Base-by-base conservation (phyloP, 2,888 invertebrate species). In the Andrena bucephala region DNA sequence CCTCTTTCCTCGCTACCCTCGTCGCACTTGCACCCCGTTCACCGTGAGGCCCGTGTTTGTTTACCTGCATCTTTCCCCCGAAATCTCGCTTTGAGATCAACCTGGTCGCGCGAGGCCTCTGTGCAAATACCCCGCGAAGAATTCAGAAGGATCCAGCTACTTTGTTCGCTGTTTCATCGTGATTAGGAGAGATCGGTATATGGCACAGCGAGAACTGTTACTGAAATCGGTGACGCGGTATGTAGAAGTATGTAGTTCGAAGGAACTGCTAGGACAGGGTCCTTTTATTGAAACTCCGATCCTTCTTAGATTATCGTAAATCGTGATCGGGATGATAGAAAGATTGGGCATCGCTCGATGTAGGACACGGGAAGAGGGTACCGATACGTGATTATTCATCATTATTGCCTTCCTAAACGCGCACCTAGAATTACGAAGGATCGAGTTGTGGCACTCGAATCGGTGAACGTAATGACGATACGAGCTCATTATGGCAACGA, bases 401-500 rank as follows among this genome's bases (percentile, higher is more conserved):
- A 65, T 63, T 81, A 73, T 72, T 62, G 54, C 36, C 52, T 10
- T 33, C 27, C 67, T 67, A 66, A 66, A 65, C 50, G 60, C 33
- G 69, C 57, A 33, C 48, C 13, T 2, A 10, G 69, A 72, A 75
- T 78, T 81, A 85, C 74, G 57, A 42, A 63, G 70, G 70, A 77
- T 81, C 76, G 69, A 74, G 76, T 71, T 74, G 70, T 57, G 83
- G 67, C 57, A 59, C 71, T 79, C 68, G 75, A 85, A 77, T 75
- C 81, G 67, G 54, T 72, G 74, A 75, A 82, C 78, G 69, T 84
- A 85, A 82, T 80, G 81, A 78, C 80, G 85, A 84, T 82, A 80
- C 84, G 76, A 85, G 79, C 87, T 85, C 81, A 87, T 87, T 84
- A 87, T 68, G 76, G 72, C 63, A 60, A 79, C 81, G 85, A 85